phyloP scores from a whole-genome alignment of 1,140 invertebrate genomes.

The Platyura marginata region DNA sequence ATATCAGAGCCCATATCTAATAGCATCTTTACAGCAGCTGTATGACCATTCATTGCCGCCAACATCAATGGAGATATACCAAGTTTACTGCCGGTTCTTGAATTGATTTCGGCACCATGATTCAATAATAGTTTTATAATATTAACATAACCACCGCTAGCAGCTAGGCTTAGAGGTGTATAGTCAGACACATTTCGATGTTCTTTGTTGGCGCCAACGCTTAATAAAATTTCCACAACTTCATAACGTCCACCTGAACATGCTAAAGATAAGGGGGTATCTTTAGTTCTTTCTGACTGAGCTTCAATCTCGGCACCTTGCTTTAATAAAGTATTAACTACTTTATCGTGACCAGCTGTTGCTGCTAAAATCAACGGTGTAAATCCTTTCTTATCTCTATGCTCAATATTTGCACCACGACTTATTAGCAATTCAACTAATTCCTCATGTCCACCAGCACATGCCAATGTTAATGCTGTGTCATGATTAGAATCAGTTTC shows the following conservation, averaged over 20 bases:
- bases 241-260: conserved; percentile 95
- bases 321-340: conserved; percentile 84
- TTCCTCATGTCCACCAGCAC: conserved; percentile 92
- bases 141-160: conserved; percentile 96
- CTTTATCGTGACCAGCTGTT: conserved; percentile 90
- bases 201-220: conserved; percentile 87
- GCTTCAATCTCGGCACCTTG: conserved; percentile 92
- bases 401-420: conserved; percentile 88
- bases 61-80: conserved; percentile 98
- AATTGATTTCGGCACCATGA: conserved; percentile 95
- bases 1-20: conserved; percentile 98
- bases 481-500: conserved; percentile 97
- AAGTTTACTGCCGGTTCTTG: conserved; percentile 87
- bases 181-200: conserved; percentile 99
- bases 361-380: conserved; percentile 94
- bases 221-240: conserved; percentile 84
- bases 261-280: conserved; percentile 91
- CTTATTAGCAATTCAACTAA: conserved; percentile 79
- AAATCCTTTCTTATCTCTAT: conserved; percentile 97
- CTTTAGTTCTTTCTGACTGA: conserved; percentile 96
- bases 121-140: conserved; percentile 89
- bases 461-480: conserved; percentile 91
- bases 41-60: conserved; percentile 99
- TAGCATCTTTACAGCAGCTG: conserved; percentile 72
- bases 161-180: conserved; percentile 92